Percentiles rank a stretch among this genome's conserved stretches.
These are phyloP conservation scores for Uropsilus gracilis DNA, from an alignment of 2,113 vertebrate species.

Conservation along the genomic window DNA sequence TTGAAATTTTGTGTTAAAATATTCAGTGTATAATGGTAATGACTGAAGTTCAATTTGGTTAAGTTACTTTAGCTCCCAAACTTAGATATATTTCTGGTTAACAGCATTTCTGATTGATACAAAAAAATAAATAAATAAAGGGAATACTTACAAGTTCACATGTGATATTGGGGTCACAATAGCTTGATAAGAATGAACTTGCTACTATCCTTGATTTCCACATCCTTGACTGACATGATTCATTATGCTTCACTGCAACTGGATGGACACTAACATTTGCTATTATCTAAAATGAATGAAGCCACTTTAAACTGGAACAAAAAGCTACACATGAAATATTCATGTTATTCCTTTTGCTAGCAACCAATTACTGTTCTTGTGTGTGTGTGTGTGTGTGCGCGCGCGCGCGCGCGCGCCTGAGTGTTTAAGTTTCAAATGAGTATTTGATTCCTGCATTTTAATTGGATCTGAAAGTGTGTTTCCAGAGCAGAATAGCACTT, in stretches of 20 bases:
- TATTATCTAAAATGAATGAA: constrained; percentile 52
- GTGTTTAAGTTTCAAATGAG: constrained; percentile 45
- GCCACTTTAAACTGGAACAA: constrained; percentile 10
- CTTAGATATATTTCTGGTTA: not conserved
- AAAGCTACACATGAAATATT: constrained; percentile 31
- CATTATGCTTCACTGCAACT: not conserved
- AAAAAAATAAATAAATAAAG: not conserved
- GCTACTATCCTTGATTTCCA: not conserved
- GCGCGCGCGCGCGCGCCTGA: too few relatives aligned
- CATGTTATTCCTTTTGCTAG: constrained; percentile 38
- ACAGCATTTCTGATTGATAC: not conserved
- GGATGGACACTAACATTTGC: not conserved
- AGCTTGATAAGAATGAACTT: not conserved
- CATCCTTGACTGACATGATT: not conserved
- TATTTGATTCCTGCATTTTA: constrained; percentile 70
- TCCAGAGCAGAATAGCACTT: constrained; percentile 59
- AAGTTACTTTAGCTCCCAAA: not conserved
- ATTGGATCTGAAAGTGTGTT: constrained; percentile 60
- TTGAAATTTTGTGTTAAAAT: not conserved
- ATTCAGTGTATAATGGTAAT: not conserved
- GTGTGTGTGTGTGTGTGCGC: too few relatives aligned
- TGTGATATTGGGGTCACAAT: not conserved
- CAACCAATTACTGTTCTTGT: constrained; percentile 51
- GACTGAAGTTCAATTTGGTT: not conserved
- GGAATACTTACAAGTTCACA: too few relatives aligned